These are phyloP conservation scores for Lordiphosa mommai DNA, from an alignment of 1,140 invertebrate genomes.

Conservation along the genomic window DNA sequence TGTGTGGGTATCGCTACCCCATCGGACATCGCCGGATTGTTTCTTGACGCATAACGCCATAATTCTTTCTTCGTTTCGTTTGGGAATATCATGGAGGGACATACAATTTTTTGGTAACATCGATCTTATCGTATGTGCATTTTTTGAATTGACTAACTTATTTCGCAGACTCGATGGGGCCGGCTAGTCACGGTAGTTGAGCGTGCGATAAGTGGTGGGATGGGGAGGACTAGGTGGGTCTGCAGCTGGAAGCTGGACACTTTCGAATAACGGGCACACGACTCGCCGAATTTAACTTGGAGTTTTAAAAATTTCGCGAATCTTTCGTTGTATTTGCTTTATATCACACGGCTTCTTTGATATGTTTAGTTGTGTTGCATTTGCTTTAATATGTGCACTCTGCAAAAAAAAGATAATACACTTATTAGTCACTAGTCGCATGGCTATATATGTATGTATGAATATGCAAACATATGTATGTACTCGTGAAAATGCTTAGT, in stretches of 20 bases:
- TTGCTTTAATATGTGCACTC: slow-evolving; percentile 31
- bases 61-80: slow-evolving; percentile 74
- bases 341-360: slow-evolving; percentile 41
- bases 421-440: slow-evolving; percentile 22
- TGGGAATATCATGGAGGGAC: slow-evolving; percentile 80
- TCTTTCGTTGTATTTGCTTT: slow-evolving; percentile 6
- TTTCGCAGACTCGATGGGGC: slow-evolving; percentile 49
- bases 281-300: not conserved
- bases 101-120: slow-evolving; percentile 80
- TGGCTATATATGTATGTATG: not conserved
- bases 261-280: not conserved
- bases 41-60: slow-evolving; percentile 79
- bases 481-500: not conserved
- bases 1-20: slow-evolving; percentile 48
- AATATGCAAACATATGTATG: slow-evolving; percentile 1
- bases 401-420: slow-evolving; percentile 32
- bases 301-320: not conserved
- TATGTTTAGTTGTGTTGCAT: slow-evolving; percentile 19
- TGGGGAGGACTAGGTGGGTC: not conserved
- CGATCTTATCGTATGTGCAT: slow-evolving; percentile 79
- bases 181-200: slow-evolving; percentile 47
- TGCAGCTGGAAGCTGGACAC: not conserved
- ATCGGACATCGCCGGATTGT: slow-evolving; percentile 75
- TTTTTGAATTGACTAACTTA: slow-evolving; percentile 71
- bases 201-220: not conserved